Evolutionary conservation across 1,140 invertebrate species (phyloP).

Genomic region (Andrena cerasifolii): DNA sequence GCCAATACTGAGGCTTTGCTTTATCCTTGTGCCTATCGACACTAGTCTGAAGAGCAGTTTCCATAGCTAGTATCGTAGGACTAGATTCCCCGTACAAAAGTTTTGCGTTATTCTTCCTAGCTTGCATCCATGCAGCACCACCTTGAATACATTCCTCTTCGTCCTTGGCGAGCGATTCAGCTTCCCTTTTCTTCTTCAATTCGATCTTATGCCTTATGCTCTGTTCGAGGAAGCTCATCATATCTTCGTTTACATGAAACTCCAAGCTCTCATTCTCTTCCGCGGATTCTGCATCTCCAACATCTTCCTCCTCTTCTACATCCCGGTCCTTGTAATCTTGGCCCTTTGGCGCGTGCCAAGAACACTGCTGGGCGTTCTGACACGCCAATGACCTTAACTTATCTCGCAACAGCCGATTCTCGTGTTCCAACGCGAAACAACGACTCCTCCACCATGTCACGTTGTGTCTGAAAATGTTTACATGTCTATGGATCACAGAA

Average conservation of each 20-base stretch:
- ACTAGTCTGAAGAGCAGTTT: constrained; percentile 87
- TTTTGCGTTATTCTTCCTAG: constrained; percentile 77
- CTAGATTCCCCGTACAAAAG: constrained; percentile 85
- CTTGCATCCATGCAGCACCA: constrained; percentile 63
- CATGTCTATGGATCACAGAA: too few species aligned
- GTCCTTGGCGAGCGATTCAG: constrained; percentile 56
- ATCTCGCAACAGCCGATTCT: constrained; percentile 84
- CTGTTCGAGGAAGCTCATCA: constrained; percentile 85
- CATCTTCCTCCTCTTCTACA: neutral
- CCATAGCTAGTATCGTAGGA: constrained; percentile 88
- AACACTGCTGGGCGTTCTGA: constrained; percentile 45
- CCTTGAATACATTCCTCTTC: constrained; percentile 51
- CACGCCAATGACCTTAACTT: constrained; percentile 74
- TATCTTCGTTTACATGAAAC: constrained; percentile 86
- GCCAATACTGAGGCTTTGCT: constrained; percentile 87
- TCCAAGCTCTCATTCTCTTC: constrained; percentile 75
- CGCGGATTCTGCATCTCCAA: neutral
- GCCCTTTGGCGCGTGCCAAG: neutral
- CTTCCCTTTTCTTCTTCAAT: constrained; percentile 77
- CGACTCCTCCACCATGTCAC: constrained; percentile 87
- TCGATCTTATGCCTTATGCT: constrained; percentile 84
- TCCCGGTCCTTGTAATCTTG: neutral
- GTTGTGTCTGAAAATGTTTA: constrained; percentile 73
- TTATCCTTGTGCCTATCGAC: constrained; percentile 86
- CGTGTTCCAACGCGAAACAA: constrained; percentile 85